These are phyloP conservation scores for Drosophila ironensis DNA, from an alignment of 1,140 invertebrate species.

Conservation along the genomic window DNA sequence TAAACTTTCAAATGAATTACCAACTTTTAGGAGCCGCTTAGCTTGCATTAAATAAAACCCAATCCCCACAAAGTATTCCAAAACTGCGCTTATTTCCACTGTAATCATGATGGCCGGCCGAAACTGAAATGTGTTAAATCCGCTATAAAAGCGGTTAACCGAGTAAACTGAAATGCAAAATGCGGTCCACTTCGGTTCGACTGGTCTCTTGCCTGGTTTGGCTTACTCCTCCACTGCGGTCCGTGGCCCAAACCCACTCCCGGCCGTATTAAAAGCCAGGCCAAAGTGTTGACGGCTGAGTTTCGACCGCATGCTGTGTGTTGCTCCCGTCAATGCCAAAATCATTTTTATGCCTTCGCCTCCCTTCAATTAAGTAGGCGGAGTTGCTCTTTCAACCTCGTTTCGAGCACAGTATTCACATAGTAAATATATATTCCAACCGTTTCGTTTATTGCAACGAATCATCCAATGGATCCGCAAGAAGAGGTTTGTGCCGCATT, in stretches of 20 bases:
- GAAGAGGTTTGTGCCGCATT: too few relatives aligned
- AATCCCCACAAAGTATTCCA: neutral
- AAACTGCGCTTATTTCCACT: neutral
- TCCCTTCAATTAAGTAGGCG: neutral
- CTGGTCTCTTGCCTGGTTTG: conserved; percentile 11
- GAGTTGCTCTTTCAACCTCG: too few relatives aligned
- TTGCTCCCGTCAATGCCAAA: conserved; percentile 1
- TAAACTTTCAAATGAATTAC: too few relatives aligned
- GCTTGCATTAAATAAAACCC: too few relatives aligned
- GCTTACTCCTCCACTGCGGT: neutral
- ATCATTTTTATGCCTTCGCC: neutral
- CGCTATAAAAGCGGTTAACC: conserved; percentile 75
- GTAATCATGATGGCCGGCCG: conserved; percentile 18
- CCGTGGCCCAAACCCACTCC: neutral
- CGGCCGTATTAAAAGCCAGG: conserved; percentile 15
- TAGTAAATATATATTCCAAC: too few relatives aligned
- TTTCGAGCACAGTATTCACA: too few relatives aligned
- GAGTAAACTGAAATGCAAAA: conserved; percentile 74
- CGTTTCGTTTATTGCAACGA: too few relatives aligned
- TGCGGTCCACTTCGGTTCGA: conserved; percentile 43
- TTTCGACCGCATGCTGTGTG: conserved; percentile 25
- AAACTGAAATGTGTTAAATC: conserved; percentile 66
- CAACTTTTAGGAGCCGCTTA: too few relatives aligned
- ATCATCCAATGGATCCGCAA: conserved; percentile 4
- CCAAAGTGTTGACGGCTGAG: conserved; percentile 40